phyloP scores from a whole-genome alignment of 2,113 vertebrate species.

The Leptosomus discolor region DNA sequence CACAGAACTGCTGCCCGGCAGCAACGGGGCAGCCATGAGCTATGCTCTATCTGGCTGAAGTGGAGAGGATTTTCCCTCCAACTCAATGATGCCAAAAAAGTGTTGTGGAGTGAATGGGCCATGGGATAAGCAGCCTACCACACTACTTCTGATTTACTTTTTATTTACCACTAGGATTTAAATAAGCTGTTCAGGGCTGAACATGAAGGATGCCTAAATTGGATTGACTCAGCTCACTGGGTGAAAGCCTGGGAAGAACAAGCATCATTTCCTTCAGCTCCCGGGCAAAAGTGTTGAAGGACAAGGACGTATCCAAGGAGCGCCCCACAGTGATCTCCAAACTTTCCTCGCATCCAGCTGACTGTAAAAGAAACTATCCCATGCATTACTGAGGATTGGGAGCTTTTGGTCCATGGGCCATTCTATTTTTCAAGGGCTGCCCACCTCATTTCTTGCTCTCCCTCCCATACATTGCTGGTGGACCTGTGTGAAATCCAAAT shows the following conservation, averaged over 20 bases:
- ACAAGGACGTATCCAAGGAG: not conserved
- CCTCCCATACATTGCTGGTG: not conserved
- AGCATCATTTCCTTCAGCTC: not conserved
- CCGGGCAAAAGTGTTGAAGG: slow-evolving; percentile 1
- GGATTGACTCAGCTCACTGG: not conserved
- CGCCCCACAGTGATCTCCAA: not conserved
- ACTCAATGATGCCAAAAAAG: not conserved
- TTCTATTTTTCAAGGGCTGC: not conserved
- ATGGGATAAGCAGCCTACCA: not conserved
- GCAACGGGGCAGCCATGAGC: not conserved
- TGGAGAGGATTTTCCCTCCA: not conserved
- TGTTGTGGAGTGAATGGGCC: not conserved
- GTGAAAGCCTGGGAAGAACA: not conserved
- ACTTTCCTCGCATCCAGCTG: not conserved
- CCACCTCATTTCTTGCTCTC: not conserved
- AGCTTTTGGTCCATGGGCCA: not conserved
- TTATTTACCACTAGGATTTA: not conserved
- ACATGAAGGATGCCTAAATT: not conserved
- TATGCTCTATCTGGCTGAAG: fast-evolving
- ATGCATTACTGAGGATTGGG: not conserved
- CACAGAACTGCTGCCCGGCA: not conserved
- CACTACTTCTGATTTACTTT: not conserved
- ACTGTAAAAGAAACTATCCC: not conserved
- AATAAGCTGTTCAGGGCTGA: not conserved
- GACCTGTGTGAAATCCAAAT: not conserved